A percentile compares a stretch with the other conserved stretches of the same genome.
Conservation (phyloP, 2,888 invertebrate species). For the Phaonia tiefii region DNA sequence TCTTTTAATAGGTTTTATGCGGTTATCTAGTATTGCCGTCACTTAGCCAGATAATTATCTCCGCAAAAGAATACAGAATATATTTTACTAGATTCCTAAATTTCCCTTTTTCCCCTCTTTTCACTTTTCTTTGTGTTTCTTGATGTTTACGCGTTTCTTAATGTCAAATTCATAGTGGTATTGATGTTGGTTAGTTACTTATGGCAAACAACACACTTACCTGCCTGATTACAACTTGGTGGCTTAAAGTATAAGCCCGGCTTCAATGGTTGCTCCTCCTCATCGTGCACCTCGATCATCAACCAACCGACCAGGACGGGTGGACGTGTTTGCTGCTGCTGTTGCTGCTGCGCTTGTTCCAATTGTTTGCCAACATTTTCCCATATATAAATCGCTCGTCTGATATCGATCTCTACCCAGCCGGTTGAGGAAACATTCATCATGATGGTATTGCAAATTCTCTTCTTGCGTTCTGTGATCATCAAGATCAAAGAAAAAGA, state of each 20-base stretch:
- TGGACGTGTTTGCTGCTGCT: conserved; percentile 68
- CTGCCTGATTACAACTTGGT: conserved; percentile 80
- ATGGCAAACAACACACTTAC: conserved; percentile 80
- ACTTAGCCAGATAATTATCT: no score
- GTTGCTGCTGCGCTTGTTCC: conserved; percentile 68
- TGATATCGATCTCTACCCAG: conserved; percentile 80
- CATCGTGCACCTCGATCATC: conserved; percentile 79
- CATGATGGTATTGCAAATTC: conserved; percentile 80
- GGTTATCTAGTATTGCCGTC: no score
- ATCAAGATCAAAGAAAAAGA: conserved; percentile 11
- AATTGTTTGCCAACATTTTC: conserved; percentile 73
- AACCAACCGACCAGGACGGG: conserved; percentile 77
- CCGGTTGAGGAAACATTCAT: conserved; percentile 77
- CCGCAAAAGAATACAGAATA: no score
- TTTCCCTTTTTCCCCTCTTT: no score
- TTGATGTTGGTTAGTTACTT: conserved; percentile 73
- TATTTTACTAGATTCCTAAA: no score
- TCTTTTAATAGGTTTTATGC: no score
- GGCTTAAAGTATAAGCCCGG: conserved; percentile 79
- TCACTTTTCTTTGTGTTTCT: no score
- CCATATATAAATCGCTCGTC: conserved; percentile 79
- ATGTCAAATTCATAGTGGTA: no score
- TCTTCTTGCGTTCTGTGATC: conserved; percentile 77
- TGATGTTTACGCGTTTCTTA: no score
- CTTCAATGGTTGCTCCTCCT: conserved; percentile 78